Base-by-base conservation (phyloP, 2,888 invertebrate species). In the Pollenia angustigena region DNA sequence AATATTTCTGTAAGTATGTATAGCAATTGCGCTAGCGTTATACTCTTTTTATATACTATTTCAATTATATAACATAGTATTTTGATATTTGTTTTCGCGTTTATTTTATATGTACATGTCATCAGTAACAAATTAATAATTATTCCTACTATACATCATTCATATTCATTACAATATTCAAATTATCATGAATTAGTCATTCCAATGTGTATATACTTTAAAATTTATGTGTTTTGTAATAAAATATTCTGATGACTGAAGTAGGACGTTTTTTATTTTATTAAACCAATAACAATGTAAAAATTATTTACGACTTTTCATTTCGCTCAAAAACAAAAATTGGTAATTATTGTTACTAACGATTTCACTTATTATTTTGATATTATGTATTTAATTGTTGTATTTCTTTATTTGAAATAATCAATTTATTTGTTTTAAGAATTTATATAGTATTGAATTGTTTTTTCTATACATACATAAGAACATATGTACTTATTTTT, bases 81-180 rank as follows among this genome's bases (percentile, higher is more conserved):
- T 72, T 72, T 72, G 50, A 18, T 54, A 14, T 68, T 68, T 16
- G 10, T 52, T 52, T 52, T 16, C 52, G 9, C 16, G 10, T 18
- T 16, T 52, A 2, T 18, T 18, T 52, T 16, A 52, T 52, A 52
- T 16, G n/a, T n/a, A n/a, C n/a, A 52, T 32, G 32, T 6, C 4
- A 52, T 9, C 9, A 2, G 8, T 4, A 52, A 52, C 16, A 52
- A 16, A 52, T 52, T 52, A 32, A 32, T 52, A 16, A 0, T 52
- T 52, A 8, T 52, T 16, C 8, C 9, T 9, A 52, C 10, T 52
- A 52, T 52, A 16, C 16, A 16, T 9, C n/a, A 52, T 52, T 9
- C n/a, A 52, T 52, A 52, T 52, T 18, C 52, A 46, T 72, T 60
- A 4, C 9, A 69, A 52, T 50, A 50, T 50, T n/a, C 50, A 32